Percentiles rank a stretch among this genome's conserved stretches.
These are phyloP conservation scores for Scarus forsteni DNA, from an alignment of 2,797 vertebrate species.

Conservation along the genomic window DNA sequence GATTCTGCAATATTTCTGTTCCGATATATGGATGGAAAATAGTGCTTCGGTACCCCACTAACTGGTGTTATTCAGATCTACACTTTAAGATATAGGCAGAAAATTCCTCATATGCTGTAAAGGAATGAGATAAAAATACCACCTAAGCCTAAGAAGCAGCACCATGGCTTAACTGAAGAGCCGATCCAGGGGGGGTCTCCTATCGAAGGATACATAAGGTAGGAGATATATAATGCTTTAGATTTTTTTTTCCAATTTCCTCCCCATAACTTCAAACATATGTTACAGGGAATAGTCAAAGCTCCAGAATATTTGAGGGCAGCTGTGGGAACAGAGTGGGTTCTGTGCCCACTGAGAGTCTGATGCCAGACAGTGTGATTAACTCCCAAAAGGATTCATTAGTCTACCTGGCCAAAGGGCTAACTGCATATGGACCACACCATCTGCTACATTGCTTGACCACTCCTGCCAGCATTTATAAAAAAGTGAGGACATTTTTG, in stretches of 20 bases:
- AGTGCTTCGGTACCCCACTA: not conserved
- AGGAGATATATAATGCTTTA: constrained; percentile 28
- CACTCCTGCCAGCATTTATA: constrained; percentile 70
- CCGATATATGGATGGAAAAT: not conserved
- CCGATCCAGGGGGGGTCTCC: not conserved
- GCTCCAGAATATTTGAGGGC: constrained; percentile 53
- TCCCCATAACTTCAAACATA: constrained; percentile 53
- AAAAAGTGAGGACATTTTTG: constrained; percentile 64
- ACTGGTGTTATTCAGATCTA: not conserved
- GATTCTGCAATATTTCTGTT: not conserved
- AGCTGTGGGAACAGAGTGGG: constrained; percentile 57
- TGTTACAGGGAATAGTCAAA: constrained; percentile 53
- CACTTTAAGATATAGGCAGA: constrained; percentile 2
- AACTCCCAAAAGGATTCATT: constrained; percentile 81
- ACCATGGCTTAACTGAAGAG: not conserved
- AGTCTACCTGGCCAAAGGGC: constrained; percentile 84
- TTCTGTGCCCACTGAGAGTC: constrained; percentile 54
- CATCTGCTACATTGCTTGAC: constrained; percentile 80
- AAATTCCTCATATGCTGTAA: constrained; percentile 1
- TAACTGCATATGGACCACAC: constrained; percentile 75
- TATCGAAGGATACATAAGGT: constrained; percentile 10
- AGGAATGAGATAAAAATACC: not conserved
- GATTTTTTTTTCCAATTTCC: constrained; percentile 11
- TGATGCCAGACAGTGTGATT: constrained; percentile 70
- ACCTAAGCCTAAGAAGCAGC: not conserved